phyloP scores from a whole-genome alignment of 2,797 vertebrate species.

The Vultur gryphus region DNA sequence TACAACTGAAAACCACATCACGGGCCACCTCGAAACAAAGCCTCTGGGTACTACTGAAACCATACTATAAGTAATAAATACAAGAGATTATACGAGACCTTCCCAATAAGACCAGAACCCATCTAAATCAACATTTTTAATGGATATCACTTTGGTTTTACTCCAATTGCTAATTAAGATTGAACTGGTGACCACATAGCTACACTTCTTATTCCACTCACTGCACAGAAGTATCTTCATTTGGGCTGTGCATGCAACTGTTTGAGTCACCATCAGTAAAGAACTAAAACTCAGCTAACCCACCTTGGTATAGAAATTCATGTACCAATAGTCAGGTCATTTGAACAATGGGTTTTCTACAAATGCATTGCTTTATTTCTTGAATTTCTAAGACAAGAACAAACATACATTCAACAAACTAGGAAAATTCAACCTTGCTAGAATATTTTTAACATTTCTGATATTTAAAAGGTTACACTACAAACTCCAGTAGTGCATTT shows the following conservation, averaged over 20 bases:
- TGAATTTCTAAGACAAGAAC: background rate
- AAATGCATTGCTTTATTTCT: background rate
- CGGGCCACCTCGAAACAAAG: background rate
- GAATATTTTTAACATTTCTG: background rate
- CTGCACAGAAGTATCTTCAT: background rate
- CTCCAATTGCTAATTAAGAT: background rate
- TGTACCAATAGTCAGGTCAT: background rate
- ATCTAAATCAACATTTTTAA: background rate
- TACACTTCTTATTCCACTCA: background rate
- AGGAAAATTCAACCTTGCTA: background rate
- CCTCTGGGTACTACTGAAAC: background rate
- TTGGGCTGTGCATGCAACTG: background rate
- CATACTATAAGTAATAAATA: background rate
- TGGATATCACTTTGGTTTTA: background rate
- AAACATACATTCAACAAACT: background rate
- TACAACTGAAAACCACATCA: background rate
- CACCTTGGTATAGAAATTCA: background rate
- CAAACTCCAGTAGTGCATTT: background rate
- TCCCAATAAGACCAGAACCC: background rate
- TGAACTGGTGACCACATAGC: background rate
- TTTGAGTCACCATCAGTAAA: accelerated
- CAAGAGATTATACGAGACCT: background rate
- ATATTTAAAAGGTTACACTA: background rate
- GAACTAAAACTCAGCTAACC: background rate
- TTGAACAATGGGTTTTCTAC: background rate